Base-by-base conservation (phyloP, 2,888 invertebrate species). In the Frankliniella intonsa region DNA sequence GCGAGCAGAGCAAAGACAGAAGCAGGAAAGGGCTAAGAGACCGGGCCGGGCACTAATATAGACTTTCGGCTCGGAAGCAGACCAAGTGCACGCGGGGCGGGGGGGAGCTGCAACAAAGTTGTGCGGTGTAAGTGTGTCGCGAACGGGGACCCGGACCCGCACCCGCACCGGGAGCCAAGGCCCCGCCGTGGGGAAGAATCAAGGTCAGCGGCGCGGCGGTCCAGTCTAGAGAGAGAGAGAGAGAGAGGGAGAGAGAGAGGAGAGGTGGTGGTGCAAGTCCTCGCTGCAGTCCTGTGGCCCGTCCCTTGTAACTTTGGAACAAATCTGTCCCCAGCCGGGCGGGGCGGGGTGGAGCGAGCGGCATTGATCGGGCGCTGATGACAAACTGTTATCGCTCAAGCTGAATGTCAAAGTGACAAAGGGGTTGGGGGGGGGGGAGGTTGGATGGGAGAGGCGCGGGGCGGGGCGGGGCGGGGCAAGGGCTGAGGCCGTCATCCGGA, bases 381-480 rank as follows among this genome's bases (percentile, higher is more conserved):
- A 76, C 69, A 76, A 76, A 76, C 69, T 76, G 69, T 76, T 76
- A 76, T 76, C 69, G 69, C 69, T 76, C 69, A 76, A 76, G 69
- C 69, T 76, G 69, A 76, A 76, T 76, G 69, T 76, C 69, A 76
- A 76, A 76, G 69, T 76, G 69, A 25, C 69, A 76, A 76, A 76
- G 25, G 25, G 69, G 69, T n/a, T 22, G 69, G 11, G 25, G 12
- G 12, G 25, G 12, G 69, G 25, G 25, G 69, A 10, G 69, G 11
- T n/a, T 10, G 55, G 14, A 55, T 14, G 14, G 19, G 55, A 25
- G 69, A 25, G 25, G 69, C 55, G 55, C 55, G 55, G 55, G 3
- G 55, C 55, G 55, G 55, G 55, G 55, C 55, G 55, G 55, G 55
- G 55, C 14, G 14, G 14, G 55, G 55, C 55, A 12, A 10, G 17